A percentile compares a stretch with the other conserved stretches of the same genome.
phyloP scores from a whole-genome alignment of 2,797 vertebrate genomes.

The Lemur catta region DNA sequence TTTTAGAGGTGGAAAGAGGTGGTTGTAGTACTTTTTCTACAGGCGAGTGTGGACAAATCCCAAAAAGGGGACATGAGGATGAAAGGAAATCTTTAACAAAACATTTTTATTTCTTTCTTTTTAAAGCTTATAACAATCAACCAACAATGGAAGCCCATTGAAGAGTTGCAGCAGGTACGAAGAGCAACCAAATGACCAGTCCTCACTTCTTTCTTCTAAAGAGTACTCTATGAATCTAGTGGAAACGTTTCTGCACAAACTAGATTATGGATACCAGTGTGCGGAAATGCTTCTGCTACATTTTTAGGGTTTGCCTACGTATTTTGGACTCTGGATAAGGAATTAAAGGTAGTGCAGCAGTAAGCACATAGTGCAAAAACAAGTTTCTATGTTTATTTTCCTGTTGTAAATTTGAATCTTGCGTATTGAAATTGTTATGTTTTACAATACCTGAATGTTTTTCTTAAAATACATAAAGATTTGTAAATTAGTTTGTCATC shows the following conservation, averaged over 20 bases:
- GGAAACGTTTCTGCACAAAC: constrained; percentile 93
- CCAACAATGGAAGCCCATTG: constrained; percentile 91
- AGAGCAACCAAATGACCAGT: constrained; percentile 84
- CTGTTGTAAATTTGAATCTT: constrained; percentile 39
- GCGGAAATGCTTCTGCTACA: constrained; percentile 93
- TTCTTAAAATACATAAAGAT: constrained; percentile 47
- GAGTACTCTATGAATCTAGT: constrained; percentile 76
- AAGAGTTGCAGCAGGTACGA: constrained; percentile 89
- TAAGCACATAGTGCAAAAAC: constrained; percentile 71
- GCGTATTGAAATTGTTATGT: constrained; percentile 22
- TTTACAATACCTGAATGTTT: constrained; percentile 39
- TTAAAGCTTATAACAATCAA: constrained; percentile 90
- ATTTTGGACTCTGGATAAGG: constrained; percentile 73
- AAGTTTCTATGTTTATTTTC: constrained; percentile 24
- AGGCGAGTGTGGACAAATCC: not conserved
- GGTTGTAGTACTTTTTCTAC: not conserved
- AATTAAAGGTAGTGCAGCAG: constrained; percentile 65
- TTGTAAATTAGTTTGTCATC: constrained; percentile 35
- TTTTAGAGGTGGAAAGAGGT: not conserved
- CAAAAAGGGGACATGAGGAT: not conserved
- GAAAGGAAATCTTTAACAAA: not conserved
- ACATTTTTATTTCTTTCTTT: constrained; percentile 40
- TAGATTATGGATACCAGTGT: constrained; percentile 88
- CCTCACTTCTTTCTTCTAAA: constrained; percentile 38
- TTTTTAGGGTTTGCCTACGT: constrained; percentile 88